phyloP scores from a whole-genome alignment of 2,888 invertebrate species.

The Tanytarsus gracilentus region DNA sequence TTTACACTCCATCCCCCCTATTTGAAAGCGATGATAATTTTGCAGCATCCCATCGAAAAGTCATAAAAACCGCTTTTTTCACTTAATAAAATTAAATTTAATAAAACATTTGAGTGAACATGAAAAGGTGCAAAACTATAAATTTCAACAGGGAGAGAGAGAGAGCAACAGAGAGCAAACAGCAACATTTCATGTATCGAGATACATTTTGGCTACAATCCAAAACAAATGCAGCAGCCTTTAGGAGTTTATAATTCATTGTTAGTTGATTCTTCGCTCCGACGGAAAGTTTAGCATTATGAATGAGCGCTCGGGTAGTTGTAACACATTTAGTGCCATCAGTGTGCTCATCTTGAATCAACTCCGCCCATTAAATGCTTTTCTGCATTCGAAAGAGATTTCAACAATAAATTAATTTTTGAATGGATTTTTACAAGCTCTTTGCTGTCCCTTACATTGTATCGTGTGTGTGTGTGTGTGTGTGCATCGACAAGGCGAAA shows the following conservation, averaged over 20 bases:
- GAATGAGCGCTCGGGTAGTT: not conserved
- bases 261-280: no score
- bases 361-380: slow-evolving; percentile 11
- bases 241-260: no score
- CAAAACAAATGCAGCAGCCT: slow-evolving; percentile 8
- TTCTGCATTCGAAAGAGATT: not conserved
- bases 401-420: slow-evolving; percentile 22
- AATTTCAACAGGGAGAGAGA: not conserved
- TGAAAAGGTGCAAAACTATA: slow-evolving; percentile 1
- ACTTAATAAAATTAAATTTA: slow-evolving; percentile 5
- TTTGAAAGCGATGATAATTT: no score
- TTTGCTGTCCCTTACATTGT: slow-evolving; percentile 1
- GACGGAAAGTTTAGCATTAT: no score
- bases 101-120: slow-evolving; percentile 17
- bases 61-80: not conserved
- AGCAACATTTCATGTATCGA: no score
- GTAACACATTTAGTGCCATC: not conserved
- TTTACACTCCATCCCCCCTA: no score
- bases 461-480: not conserved
- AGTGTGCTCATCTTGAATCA: not conserved
- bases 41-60: no score
- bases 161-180: no score
- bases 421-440: slow-evolving; percentile 22
- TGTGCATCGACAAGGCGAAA: not conserved
- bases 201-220: not conserved